Evolutionary conservation across 2,113 vertebrate species (phyloP).

Genomic region (Trogon surrucura): DNA sequence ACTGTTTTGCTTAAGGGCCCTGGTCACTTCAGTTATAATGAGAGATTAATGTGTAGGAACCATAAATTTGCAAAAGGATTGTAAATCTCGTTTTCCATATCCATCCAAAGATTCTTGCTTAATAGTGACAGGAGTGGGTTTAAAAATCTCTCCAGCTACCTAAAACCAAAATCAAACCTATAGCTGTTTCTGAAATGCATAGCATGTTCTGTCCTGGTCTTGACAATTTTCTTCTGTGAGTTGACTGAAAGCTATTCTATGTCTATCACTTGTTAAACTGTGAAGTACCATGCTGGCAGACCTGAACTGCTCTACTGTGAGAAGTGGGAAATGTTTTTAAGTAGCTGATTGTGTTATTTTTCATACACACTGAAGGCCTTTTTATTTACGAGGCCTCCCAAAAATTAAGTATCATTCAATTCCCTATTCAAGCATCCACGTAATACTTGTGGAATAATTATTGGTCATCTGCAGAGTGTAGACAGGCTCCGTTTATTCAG

Average conservation of each 20-base stretch:
- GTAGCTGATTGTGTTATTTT: slow-evolving; percentile 3
- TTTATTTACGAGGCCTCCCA: neutral
- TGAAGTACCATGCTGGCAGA: slow-evolving; percentile 18
- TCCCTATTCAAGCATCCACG: neutral
- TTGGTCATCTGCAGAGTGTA: neutral
- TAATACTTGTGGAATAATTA: neutral
- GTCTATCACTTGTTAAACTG: neutral
- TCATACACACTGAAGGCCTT: neutral
- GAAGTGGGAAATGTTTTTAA: neutral
- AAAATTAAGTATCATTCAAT: neutral
- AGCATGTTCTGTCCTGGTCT: neutral
- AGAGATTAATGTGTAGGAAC: neutral
- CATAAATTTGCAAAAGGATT: neutral
- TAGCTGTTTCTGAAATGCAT: neutral
- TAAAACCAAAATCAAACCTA: neutral
- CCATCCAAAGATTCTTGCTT: neutral
- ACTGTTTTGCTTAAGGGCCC: neutral
- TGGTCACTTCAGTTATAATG: neutral
- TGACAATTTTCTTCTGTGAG: neutral
- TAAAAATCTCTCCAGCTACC: neutral
- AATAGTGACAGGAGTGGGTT: neutral
- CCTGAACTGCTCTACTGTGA: slow-evolving; percentile 1
- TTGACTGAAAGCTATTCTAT: neutral
- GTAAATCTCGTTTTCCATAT: neutral
- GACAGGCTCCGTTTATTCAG: neutral